Conservation (phyloP, 1,140 invertebrate species). For the Choristoneura fumiferana region DNA sequence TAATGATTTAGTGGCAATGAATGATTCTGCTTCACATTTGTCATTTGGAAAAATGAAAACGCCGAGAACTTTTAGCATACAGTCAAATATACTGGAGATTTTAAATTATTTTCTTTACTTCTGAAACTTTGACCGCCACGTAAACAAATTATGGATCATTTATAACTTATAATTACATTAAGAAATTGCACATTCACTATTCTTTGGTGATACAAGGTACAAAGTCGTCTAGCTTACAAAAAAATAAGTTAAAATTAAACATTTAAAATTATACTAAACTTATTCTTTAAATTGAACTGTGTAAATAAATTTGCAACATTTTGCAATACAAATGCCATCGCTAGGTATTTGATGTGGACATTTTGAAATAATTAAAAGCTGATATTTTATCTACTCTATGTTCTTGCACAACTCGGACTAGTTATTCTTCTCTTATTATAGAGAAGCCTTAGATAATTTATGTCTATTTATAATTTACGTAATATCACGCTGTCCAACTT, state of each 20-base stretch:
- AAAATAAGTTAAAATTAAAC: constrained; percentile 24
- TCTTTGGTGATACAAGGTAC: constrained; percentile 37
- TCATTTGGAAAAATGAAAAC: too few species aligned
- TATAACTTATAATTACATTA: constrained; percentile 1
- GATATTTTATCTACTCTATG: constrained; percentile 40
- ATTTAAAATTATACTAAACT: constrained; percentile 26
- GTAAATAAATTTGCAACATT: constrained; percentile 9
- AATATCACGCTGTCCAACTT: constrained; percentile 57
- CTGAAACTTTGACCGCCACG: background rate
- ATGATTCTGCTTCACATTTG: too few species aligned
- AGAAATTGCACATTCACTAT: constrained; percentile 39
- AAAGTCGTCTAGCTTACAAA: constrained; percentile 30
- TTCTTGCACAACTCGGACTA: constrained; percentile 63
- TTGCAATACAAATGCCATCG: too few species aligned
- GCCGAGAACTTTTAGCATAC: too few species aligned
- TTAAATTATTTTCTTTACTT: too few species aligned
- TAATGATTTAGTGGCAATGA: too few species aligned
- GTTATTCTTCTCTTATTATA: constrained; percentile 42
- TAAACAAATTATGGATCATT: constrained; percentile 3
- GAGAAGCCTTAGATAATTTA: constrained; percentile 54
- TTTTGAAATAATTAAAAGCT: constrained; percentile 14
- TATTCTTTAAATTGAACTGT: constrained; percentile 18
- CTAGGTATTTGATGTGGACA: too few species aligned
- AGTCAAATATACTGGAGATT: too few species aligned
- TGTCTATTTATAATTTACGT: constrained; percentile 52